These are phyloP conservation scores for Lepidonotus clava DNA, from an alignment of 2,888 invertebrate species.

Conservation along the genomic window DNA sequence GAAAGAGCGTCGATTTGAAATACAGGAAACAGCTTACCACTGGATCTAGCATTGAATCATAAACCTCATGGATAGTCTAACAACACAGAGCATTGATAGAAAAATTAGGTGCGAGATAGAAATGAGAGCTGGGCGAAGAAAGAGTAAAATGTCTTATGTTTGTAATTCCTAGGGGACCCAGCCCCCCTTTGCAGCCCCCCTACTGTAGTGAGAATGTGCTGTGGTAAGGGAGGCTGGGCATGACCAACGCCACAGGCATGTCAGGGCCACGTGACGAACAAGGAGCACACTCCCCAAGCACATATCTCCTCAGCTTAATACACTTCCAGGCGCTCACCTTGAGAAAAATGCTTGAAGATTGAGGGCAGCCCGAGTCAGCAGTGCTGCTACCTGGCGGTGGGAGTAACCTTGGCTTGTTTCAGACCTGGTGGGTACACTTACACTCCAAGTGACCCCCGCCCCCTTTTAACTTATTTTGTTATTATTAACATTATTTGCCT, in stretches of 20 bases:
- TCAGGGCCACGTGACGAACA: neutral
- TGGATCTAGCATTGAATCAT: no score
- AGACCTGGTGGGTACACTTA: neutral
- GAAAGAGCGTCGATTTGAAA: no score
- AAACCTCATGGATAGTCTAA: no score
- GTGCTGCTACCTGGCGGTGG: neutral
- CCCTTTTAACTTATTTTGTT: slow-evolving; percentile 15
- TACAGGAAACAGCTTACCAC: no score
- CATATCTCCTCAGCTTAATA: no score
- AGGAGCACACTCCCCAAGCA: neutral
- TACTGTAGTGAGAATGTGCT: slow-evolving; percentile 26
- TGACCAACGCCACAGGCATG: slow-evolving; percentile 49
- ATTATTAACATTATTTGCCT: neutral
- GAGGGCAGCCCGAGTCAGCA: neutral
- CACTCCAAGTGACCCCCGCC: neutral
- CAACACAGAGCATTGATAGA: no score
- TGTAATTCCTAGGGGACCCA: neutral
- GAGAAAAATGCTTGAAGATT: no score
- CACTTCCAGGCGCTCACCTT: no score
- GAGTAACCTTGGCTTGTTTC: neutral
- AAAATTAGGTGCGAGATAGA: no score
- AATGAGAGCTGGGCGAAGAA: neutral
- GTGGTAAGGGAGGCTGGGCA: slow-evolving; percentile 11
- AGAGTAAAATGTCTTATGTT: neutral
- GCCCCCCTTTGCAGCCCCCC: neutral